Base-by-base conservation (phyloP, 2,888 invertebrate species). In the Synergus japonicus region DNA sequence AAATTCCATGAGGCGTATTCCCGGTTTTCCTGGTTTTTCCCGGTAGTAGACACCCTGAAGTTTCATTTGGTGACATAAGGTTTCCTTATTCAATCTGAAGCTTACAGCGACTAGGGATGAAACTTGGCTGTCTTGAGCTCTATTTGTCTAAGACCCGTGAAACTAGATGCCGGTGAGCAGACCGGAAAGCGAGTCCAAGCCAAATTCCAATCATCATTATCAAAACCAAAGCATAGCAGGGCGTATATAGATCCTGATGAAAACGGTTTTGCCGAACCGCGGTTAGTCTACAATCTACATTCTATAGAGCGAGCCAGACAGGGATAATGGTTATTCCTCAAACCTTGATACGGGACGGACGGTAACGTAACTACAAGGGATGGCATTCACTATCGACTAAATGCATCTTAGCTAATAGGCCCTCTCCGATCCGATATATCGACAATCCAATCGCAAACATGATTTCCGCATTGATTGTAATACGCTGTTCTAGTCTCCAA, bases 201-300 rank as follows among this genome's bases (percentile, higher is more conserved):
- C 87, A 86, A 88, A 88, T 84, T 89, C 87, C 88, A 90, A 90
- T 89, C 89, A 89, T 86, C 86, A 89, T 89, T 89, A 90, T 88
- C 88, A 88, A 89, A 89, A 86, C 88, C 78, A 67, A 63, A 41
- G 79, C 79, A 81, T 81, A 82, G 78, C 78, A 69, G 81, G 77
- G 79, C 37, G 80, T 80, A 81, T 81, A 81, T 58, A 46, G 41
- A 41, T 76, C 58, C 64, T 41, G 64, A 73, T 63, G 64, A 87
- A 87, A 87, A 86, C 81, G 81, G 86, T 82, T 79, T 58, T 76
- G 80, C 81, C 78, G 83, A 84, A 85, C 81, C 79, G 67, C 78
- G 69, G 69, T 77, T 82, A 76, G 81, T 60, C 78, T 77, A 78
- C 81, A 78, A 82, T 81, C 69, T 82, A 78, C 81, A 78, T 82